Percentiles rank a stretch among this genome's conserved stretches.
phyloP scores from a whole-genome alignment of 2,113 vertebrate genomes.

The Athene noctua region DNA sequence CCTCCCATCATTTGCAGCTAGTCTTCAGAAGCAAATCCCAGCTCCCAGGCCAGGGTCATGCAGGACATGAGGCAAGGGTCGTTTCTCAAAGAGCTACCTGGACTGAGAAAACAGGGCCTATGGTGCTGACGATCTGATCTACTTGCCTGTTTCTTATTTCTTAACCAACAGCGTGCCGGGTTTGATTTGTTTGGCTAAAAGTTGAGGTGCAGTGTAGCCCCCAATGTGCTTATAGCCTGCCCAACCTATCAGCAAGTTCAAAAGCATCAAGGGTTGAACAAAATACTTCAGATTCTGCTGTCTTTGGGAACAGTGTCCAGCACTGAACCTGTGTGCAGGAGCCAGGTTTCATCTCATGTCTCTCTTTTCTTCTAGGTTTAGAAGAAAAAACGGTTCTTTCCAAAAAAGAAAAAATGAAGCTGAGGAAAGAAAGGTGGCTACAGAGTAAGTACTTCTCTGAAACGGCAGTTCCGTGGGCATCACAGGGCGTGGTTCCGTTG shows the following conservation, averaged over 20 bases:
- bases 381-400: slow-evolving; percentile 75
- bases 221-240: background rate
- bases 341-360: background rate
- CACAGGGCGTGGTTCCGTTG: background rate
- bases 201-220: background rate
- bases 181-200: background rate
- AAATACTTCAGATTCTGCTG: background rate
- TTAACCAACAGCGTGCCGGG: rapidly evolving
- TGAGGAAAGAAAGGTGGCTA: slow-evolving; percentile 86
- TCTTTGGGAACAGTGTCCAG: background rate
- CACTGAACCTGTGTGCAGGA: background rate
- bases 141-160: background rate
- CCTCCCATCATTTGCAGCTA: background rate
- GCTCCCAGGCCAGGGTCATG: background rate
- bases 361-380: slow-evolving; percentile 60
- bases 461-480: rapidly evolving
- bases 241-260: background rate
- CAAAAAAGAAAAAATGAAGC: slow-evolving; percentile 92
- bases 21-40: background rate
- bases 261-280: background rate
- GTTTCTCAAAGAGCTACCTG: background rate
- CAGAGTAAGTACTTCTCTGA: slow-evolving; percentile 80
- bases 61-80: background rate
- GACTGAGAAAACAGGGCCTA: background rate
- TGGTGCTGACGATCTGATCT: background rate